Evolutionary conservation across 2,113 vertebrate genomes (phyloP), one percentile per base, ranked within the genome.

Genomic region (Apistogramma diplotaenia): DNA sequence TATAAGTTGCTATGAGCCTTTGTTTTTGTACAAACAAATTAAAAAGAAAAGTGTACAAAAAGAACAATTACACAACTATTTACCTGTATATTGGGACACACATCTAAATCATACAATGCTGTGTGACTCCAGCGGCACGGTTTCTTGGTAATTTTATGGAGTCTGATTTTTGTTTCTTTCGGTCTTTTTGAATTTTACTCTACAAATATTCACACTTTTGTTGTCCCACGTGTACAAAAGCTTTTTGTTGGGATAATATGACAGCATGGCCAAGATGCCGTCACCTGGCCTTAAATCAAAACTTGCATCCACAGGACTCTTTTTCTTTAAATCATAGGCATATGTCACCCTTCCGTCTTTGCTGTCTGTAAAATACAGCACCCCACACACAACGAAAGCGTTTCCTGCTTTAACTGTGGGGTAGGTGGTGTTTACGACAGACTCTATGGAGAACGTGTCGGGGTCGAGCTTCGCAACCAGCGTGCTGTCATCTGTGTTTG

Each of bases 331-430:
- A 88, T 99, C 96, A 88, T 97, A 97, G 59, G 96, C 96, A 84
- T 96, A 97, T 1, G 95, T 95, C 60, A 98, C 89, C 57, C 85
- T 94, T 46, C 13, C 90, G 67, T 98, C 96, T 58, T 90, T 96
- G 6, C 95, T 94, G 82, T 99, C 97, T 0, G 96, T 98, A 23
- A 98, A 93, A 21, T 99, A 98, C 1, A 99, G 85, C 81, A 97
- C 74, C 2, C 97, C 97, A 57, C 74, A 94, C 0, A 96, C 95
- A 49, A 99, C 93, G 87, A 99, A 98, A 1, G 96, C 97, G 0
- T 97, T 97, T 49, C 97, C 97, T 0, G 96, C 96, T 93, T 97
- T 97, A 71, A 94, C 91, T 27, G 96, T 96, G 0, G 97, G 97
- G 59, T 97, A 98, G 0, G 93, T 95, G 4, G 97, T 97, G 13